Evolutionary conservation across 2,797 vertebrate genomes (phyloP).

Genomic region (Microchirus variegatus): DNA sequence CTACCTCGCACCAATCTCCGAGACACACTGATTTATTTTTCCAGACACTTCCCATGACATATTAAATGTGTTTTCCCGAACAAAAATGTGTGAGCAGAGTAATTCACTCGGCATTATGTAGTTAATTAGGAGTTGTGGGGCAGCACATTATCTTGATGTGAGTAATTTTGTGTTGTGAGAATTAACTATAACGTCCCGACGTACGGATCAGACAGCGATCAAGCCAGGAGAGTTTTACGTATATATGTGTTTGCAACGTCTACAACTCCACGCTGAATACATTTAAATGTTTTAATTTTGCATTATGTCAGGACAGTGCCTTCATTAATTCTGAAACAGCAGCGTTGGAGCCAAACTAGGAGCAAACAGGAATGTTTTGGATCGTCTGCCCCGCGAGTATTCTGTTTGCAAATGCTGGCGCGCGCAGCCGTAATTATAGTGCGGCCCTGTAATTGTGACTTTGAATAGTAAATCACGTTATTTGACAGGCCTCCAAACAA

Average conservation of each 20-base stretch:
- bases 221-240: background rate
- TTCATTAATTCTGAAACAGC: background rate
- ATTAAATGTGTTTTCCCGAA: slow-evolving; percentile 70
- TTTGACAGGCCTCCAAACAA: slow-evolving; percentile 60
- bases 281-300: slow-evolving; percentile 10
- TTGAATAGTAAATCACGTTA: slow-evolving; percentile 44
- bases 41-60: slow-evolving; percentile 59
- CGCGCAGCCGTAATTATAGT: slow-evolving; percentile 29
- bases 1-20: slow-evolving; percentile 48
- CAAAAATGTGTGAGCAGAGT: slow-evolving; percentile 61
- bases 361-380: background rate
- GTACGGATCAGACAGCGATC: slow-evolving; percentile 16
- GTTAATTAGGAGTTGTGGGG: slow-evolving; percentile 58
- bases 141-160: slow-evolving; percentile 23
- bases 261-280: background rate
- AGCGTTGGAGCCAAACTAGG: background rate
- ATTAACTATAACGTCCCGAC: slow-evolving; percentile 21
- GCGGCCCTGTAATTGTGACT: slow-evolving; percentile 30
- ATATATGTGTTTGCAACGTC: background rate
- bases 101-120: slow-evolving; percentile 54
- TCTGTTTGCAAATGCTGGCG: slow-evolving; percentile 6
- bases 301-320: background rate
- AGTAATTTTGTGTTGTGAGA: slow-evolving; percentile 16
- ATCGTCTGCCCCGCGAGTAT: slow-evolving; percentile 9
- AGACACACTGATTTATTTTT: slow-evolving; percentile 61